phyloP scores from a whole-genome alignment of 2,113 vertebrate genomes.

The Nerophis lumbriciformis region DNA sequence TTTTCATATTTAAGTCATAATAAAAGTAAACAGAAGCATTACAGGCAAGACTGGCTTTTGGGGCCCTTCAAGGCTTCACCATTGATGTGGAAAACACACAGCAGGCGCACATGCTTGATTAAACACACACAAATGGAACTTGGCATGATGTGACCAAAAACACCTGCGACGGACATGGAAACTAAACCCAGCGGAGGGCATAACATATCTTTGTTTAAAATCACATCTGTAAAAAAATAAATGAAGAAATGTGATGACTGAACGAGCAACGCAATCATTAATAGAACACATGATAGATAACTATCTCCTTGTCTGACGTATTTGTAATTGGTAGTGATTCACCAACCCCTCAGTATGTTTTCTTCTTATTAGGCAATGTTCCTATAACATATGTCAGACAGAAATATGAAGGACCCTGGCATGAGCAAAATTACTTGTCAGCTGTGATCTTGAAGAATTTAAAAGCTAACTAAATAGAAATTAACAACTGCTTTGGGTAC shows the following conservation, averaged over 20 bases:
- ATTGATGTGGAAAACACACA: conserved; percentile 47
- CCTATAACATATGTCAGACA: conserved; percentile 2
- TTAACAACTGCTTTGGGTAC: conserved; percentile 36
- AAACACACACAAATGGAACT: conserved; percentile 35
- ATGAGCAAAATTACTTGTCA: conserved; percentile 41
- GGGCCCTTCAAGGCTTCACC: conserved; percentile 14
- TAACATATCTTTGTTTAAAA: background rate
- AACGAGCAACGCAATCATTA: background rate
- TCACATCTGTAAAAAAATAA: background rate
- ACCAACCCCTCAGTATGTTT: conserved; percentile 4
- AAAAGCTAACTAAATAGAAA: conserved; percentile 39
- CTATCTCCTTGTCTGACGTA: background rate
- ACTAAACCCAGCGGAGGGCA: background rate
- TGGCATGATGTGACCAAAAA: conserved; percentile 14
- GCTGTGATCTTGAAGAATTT: conserved; percentile 53
- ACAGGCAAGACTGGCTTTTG: conserved; percentile 22
- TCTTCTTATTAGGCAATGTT: conserved; percentile 4
- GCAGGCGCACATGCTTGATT: conserved; percentile 40
- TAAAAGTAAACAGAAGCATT: conserved; percentile 12
- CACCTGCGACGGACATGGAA: conserved; percentile 22
- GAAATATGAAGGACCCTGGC: conserved; percentile 31
- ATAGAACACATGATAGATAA: background rate
- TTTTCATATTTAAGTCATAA: conserved; percentile 8
- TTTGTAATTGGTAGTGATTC: background rate
- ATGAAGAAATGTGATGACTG: background rate